These are phyloP conservation scores for Ceratoteleas bidentatus DNA, from an alignment of 1,140 invertebrate species.

Conservation along the genomic window DNA sequence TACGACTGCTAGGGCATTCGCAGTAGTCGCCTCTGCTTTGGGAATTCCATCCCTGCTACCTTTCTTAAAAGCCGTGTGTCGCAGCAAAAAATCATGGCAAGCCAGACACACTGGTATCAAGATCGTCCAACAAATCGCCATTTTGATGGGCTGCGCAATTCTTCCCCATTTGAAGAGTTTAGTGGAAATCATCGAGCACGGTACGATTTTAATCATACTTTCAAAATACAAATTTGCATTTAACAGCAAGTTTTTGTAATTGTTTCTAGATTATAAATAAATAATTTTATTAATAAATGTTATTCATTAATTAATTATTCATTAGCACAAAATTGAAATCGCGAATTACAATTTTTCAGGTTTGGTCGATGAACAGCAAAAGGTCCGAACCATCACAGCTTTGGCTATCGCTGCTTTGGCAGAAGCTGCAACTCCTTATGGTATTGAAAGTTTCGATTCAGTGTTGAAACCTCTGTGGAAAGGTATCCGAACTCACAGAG, in stretches of 20 bases:
- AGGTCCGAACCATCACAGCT: slow-evolving; percentile 98
- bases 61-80: slow-evolving; percentile 99
- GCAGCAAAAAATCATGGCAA: slow-evolving; percentile 99
- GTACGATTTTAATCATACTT: slow-evolving; percentile 70
- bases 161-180: slow-evolving; percentile 98
- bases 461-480: slow-evolving; percentile 99
- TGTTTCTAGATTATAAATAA: no score
- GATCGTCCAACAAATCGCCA: slow-evolving; percentile 99
- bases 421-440: slow-evolving; percentile 99
- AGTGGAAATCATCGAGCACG: slow-evolving; percentile 99
- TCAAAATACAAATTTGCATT: no score
- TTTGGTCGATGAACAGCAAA: slow-evolving; percentile 92
- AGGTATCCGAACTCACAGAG: slow-evolving; percentile 98
- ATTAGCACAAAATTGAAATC: no score
- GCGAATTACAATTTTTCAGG: no score
- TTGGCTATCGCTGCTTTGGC: slow-evolving; percentile 98
- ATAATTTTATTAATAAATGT: no score
- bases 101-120: slow-evolving; percentile 99
- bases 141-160: slow-evolving; percentile 99
- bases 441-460: slow-evolving; percentile 99
- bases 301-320: no score
- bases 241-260: no score
- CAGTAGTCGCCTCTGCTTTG: slow-evolving; percentile 98
- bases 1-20: slow-evolving; percentile 99
- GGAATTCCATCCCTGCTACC: slow-evolving; percentile 99